These are phyloP conservation scores for Propithecus coquereli DNA, from an alignment of 2,113 vertebrate genomes.

Conservation along the genomic window DNA sequence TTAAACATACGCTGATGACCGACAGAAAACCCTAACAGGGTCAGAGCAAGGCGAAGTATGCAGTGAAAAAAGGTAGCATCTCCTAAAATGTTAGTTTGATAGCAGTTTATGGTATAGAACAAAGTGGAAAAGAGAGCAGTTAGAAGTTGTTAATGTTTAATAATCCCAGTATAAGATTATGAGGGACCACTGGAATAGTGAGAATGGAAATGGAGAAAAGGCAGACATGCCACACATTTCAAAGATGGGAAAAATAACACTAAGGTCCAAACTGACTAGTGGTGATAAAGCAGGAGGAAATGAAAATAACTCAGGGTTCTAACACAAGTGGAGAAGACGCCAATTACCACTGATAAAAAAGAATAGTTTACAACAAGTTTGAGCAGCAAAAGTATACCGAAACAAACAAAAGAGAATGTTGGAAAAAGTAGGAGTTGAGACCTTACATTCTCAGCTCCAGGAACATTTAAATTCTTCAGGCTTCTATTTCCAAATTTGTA, in stretches of 20 bases:
- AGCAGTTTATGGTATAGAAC: neutral
- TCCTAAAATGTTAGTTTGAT: slow-evolving; percentile 22
- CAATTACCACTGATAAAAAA: neutral
- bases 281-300: neutral
- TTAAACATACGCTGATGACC: neutral
- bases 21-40: neutral
- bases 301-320: neutral
- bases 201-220: neutral
- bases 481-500: neutral
- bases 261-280: neutral
- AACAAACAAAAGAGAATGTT: neutral
- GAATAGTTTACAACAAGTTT: neutral
- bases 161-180: neutral
- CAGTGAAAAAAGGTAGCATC: neutral
- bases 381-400: neutral
- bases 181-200: neutral
- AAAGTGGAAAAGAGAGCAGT: neutral
- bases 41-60: neutral
- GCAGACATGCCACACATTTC: neutral
- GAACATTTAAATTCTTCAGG: neutral
- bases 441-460: neutral
- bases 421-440: neutral
- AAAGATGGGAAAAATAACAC: neutral
- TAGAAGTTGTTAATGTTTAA: neutral
- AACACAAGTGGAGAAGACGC: neutral